Percentiles rank a stretch among this genome's conserved stretches.
These are phyloP conservation scores for Acronicta leporina DNA, from an alignment of 2,888 invertebrate species.

Conservation along the genomic window DNA sequence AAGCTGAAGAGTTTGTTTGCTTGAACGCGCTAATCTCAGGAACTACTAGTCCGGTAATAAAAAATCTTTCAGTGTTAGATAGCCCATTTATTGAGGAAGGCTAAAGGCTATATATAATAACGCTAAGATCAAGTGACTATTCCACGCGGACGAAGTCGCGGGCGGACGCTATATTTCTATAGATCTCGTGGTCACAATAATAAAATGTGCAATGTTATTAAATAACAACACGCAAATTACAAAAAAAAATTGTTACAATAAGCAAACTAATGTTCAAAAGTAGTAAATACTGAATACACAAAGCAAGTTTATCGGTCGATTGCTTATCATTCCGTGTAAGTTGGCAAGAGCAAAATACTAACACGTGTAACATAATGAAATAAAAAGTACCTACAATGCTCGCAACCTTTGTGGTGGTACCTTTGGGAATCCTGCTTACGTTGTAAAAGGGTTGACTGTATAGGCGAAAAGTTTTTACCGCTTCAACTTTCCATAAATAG, in stretches of 20 bases:
- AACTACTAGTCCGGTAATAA: too few relatives aligned
- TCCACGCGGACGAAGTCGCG: too few relatives aligned
- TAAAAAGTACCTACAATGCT: constrained; percentile 35
- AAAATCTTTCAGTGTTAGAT: too few relatives aligned
- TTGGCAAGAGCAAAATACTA: constrained; percentile 7
- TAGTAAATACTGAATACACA: background rate
- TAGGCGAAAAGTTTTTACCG: constrained; percentile 25
- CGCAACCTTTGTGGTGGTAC: constrained; percentile 25
- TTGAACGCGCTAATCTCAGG: too few relatives aligned
- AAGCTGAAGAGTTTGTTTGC: too few relatives aligned
- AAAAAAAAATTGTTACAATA: background rate
- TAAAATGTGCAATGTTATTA: too few relatives aligned
- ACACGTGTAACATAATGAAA: constrained; percentile 10
- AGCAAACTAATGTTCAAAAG: background rate
- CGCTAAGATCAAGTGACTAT: too few relatives aligned
- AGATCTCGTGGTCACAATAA: too few relatives aligned
- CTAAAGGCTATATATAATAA: too few relatives aligned
- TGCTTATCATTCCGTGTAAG: constrained; percentile 1
- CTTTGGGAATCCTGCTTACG: constrained; percentile 31
- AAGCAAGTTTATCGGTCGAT: background rate
- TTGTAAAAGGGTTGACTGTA: constrained; percentile 19
- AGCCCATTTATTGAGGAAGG: too few relatives aligned
- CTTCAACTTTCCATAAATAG: constrained; percentile 28
- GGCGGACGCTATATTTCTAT: too few relatives aligned
- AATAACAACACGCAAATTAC: too few relatives aligned